These are phyloP conservation scores for Channa striata DNA, from an alignment of 2,797 vertebrate species.

Conservation along the genomic window DNA sequence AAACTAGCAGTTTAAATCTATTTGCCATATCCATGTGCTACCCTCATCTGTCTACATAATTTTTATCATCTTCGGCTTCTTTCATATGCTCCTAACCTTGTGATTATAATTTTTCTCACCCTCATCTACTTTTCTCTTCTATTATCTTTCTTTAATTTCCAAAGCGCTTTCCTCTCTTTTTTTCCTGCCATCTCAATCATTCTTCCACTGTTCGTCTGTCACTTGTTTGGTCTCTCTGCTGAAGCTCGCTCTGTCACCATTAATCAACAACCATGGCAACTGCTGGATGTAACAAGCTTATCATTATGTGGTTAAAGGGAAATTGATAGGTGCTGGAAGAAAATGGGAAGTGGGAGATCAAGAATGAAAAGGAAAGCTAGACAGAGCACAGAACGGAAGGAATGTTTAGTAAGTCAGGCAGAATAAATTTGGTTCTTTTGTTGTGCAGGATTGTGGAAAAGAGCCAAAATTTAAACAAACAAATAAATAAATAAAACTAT, in stretches of 20 bases:
- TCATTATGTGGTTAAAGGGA: constrained; percentile 75
- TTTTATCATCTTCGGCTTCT: constrained; percentile 18
- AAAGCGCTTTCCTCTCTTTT: constrained; percentile 15
- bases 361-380: constrained; percentile 58
- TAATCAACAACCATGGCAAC: constrained; percentile 82
- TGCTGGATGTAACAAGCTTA: constrained; percentile 69
- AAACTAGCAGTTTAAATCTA: too few relatives aligned
- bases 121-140: constrained; percentile 14
- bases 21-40: not conserved
- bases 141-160: constrained; percentile 43
- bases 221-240: constrained; percentile 44
- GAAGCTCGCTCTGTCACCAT: constrained; percentile 63
- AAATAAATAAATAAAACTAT: too few relatives aligned
- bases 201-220: constrained; percentile 37
- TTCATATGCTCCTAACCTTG: constrained; percentile 32
- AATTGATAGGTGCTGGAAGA: constrained; percentile 70
- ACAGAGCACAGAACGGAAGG: constrained; percentile 35
- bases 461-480: too few relatives aligned
- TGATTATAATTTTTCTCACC: constrained; percentile 14
- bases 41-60: too few relatives aligned
- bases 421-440: constrained; percentile 18
- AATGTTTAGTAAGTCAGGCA: constrained; percentile 28
- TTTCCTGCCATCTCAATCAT: constrained; percentile 39
- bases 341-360: constrained; percentile 62
- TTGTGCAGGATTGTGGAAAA: too few relatives aligned